Evolutionary conservation across 2,113 vertebrate species (phyloP), one percentile per base, ranked within the genome.

Genomic region (Periophthalmus modestus): DNA sequence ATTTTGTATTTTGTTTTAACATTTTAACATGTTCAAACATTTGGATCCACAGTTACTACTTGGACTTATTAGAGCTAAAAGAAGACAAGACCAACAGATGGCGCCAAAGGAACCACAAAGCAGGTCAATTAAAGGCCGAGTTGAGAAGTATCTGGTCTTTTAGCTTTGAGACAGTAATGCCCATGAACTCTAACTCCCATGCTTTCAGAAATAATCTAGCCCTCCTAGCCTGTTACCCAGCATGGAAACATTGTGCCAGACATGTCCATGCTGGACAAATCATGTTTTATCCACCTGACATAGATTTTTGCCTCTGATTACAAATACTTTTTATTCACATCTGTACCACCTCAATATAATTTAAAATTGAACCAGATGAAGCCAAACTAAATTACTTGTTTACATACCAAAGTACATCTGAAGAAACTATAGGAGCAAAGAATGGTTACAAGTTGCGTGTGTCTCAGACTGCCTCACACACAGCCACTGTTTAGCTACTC

Each of bases 321-420:
- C 23, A 46, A 74, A 43, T 54, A 34, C 36, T 24, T 48, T 47
- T 55, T 18, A 47, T 0, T 33, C 16, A 63, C 65, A 71, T 13
- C 72, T 21, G 66, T 15, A 43, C 66, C 18, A 54, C 16, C 47
- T 28, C 24, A 21, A 1, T 1, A 19, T 52, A 18, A 52, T 52
- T 39, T 39, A 82, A 74, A 71, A 11, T 21, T 28, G 75, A 76
- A 75, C 15, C 34, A 71, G 39, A 58, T 52, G 39, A 48, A 47
- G 43, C 68, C 24, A 67, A 67, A 67, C 12, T 59, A 28, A 65
- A 34, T 68, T 58, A 77, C 12, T 24, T 61, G 13, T 81, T 79
- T 78, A 74, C 62, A 0, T 70, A 46, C 50, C 43, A 39, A 18
- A 72, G 19, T 66, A 86, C 72, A 71, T 82, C 68, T 34, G 4